These are phyloP conservation scores for Lithobates pipiens DNA, from an alignment of 2,797 vertebrate genomes.

Conservation along the genomic window DNA sequence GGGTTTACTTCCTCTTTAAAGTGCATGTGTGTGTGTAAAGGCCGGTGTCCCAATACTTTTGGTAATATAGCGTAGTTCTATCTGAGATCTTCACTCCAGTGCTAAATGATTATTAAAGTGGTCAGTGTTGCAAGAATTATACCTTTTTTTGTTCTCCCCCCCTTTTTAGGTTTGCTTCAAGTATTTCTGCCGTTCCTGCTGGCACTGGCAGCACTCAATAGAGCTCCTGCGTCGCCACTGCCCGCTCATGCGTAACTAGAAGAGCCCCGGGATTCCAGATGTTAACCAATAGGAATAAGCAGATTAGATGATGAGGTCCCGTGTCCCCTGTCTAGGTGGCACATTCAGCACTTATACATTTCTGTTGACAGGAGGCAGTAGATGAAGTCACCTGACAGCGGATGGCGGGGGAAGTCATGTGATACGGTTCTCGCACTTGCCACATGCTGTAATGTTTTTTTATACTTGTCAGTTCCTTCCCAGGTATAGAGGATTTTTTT, in stretches of 20 bases:
- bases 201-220: constrained; percentile 98
- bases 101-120: no score
- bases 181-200: constrained; percentile 98
- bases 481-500: constrained; percentile 62
- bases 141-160: neutral
- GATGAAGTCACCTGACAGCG: constrained; percentile 70
- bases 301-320: neutral
- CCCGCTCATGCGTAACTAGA: constrained; percentile 98
- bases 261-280: constrained; percentile 90
- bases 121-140: no score
- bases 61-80: no score
- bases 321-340: constrained; percentile 24
- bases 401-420: constrained; percentile 78
- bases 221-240: constrained; percentile 95
- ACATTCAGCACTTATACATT: constrained; percentile 40
- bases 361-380: constrained; percentile 26
- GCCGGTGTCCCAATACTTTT: no score
- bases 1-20: no score
- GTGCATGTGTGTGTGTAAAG: no score
- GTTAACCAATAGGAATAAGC: constrained; percentile 40
- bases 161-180: constrained; percentile 92
- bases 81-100: no score
- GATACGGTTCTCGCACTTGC: constrained; percentile 82
- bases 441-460: no score
- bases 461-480: constrained; percentile 83